Conservation (phyloP, 2,113 vertebrate genomes). For the Cynopterus brachyotis region DNA sequence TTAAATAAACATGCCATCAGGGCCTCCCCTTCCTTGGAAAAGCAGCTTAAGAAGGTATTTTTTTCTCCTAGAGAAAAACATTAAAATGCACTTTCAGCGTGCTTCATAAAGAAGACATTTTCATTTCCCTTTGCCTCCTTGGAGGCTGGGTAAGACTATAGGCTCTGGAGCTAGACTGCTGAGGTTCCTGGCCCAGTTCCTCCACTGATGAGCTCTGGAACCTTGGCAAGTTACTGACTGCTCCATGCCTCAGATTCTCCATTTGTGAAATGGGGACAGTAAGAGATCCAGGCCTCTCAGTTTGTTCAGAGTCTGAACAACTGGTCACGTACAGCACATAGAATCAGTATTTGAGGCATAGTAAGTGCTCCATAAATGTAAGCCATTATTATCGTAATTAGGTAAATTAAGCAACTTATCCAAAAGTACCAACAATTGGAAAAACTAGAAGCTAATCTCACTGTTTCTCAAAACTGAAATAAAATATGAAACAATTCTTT, state of each 20-base stretch:
- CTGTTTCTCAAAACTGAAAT: background rate
- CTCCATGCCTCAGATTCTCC: background rate
- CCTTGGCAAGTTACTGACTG: background rate
- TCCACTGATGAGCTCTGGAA: background rate
- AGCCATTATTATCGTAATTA: background rate
- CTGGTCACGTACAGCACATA: background rate
- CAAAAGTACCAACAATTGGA: background rate
- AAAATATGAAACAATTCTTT: background rate
- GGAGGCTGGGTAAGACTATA: background rate
- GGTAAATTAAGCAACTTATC: background rate
- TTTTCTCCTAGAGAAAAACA: background rate
- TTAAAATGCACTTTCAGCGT: background rate
- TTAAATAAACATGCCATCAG: background rate
- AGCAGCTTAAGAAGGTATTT: background rate
- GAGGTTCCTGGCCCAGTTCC: too few relatives aligned
- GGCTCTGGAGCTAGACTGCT: background rate
- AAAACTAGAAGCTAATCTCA: background rate
- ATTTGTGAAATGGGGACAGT: background rate
- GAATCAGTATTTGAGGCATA: background rate
- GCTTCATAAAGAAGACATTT: background rate
- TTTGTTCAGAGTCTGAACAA: background rate
- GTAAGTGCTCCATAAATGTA: background rate
- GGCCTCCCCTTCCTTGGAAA: background rate
- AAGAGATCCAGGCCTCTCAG: background rate
- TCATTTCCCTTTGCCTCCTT: background rate